A percentile compares a stretch with the other conserved stretches of the same genome.
Evolutionary conservation across 2,797 vertebrate genomes (phyloP).

Genomic region (Syngnathus rostellatus): DNA sequence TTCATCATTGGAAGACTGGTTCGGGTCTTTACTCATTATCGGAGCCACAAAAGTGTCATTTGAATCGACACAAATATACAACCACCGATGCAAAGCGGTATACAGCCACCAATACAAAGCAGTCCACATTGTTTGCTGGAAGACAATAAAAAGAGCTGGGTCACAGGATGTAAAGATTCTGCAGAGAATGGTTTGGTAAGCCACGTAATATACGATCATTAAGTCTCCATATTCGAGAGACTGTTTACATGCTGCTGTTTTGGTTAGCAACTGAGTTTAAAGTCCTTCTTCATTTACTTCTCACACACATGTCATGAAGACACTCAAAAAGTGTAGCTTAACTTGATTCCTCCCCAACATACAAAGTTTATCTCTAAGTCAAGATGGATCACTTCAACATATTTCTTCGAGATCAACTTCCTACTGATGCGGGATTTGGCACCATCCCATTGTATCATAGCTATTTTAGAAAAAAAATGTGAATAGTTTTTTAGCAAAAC

Average conservation of each 20-base stretch:
- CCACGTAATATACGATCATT: background rate
- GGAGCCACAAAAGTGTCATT: slow-evolving; percentile 4
- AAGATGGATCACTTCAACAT: too few relatives aligned
- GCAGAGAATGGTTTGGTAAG: slow-evolving; percentile 11
- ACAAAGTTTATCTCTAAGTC: too few relatives aligned
- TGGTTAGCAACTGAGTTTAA: background rate
- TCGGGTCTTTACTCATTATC: background rate
- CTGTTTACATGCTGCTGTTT: slow-evolving; percentile 1
- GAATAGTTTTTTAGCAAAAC: too few relatives aligned
- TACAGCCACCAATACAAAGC: background rate
- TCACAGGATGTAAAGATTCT: slow-evolving; percentile 35
- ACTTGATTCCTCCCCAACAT: too few relatives aligned
- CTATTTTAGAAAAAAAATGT: too few relatives aligned
- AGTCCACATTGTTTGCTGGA: background rate
- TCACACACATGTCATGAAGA: background rate
- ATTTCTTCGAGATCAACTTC: too few relatives aligned
- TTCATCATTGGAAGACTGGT: slow-evolving; percentile 16
- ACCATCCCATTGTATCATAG: too few relatives aligned
- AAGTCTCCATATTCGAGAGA: background rate
- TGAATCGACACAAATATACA: background rate
- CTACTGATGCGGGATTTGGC: too few relatives aligned
- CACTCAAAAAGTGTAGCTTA: too few relatives aligned
- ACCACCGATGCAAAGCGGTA: background rate
- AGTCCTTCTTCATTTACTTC: background rate
- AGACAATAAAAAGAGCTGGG: slow-evolving; percentile 18